Base-by-base conservation (phyloP, 2,888 invertebrate species). In the Lasioglossum zephyrum region DNA sequence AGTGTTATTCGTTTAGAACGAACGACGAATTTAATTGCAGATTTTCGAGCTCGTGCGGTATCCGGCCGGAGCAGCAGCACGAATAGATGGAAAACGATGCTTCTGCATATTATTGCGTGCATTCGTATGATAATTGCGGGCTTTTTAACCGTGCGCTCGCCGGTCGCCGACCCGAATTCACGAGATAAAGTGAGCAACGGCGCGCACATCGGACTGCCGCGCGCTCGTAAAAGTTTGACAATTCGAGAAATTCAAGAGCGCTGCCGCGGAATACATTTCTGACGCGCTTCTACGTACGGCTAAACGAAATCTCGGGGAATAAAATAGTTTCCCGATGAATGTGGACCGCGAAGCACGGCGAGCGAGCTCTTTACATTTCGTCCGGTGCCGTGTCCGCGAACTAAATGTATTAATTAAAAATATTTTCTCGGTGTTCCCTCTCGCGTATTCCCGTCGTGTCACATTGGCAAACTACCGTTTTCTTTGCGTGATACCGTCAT, bases 151-250 rank as follows among this genome's bases (percentile, higher is more conserved):
- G 53, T n/a, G 41, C 4, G 53, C 13, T 70, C 18, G 66, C 39
- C 70, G 70, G 70, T 3, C 69, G 44, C 31, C 75, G 77, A 81
- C 77, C 82, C 39, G 73, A 85, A 85, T 87, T 79, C 70, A 47
- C 73, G 53, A 72, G 82, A 79, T 57, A 66, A 74, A 82, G 77
- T 63, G 85, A 69, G 53, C 69, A 53, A 39, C 53, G 60, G 49
- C 22, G 73, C 11, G 70, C 63, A 31, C 39, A 73, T 39, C 26
- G 63, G 60, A 36, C 74, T 13, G 49, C 60, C 41, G 26, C 63
- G n/a, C 31, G 74, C 44, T 85, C 82, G 82, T 74, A 85, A 82
- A 87, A 87, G 82, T 87, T 85, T 79, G 86, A 85, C 86, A 85
- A 87, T 85, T 82, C 77, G 82, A 85, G 86, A 85, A 77, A 87